phyloP scores from a whole-genome alignment of 2,888 invertebrate genomes.

The Ephialtes manifestator region DNA sequence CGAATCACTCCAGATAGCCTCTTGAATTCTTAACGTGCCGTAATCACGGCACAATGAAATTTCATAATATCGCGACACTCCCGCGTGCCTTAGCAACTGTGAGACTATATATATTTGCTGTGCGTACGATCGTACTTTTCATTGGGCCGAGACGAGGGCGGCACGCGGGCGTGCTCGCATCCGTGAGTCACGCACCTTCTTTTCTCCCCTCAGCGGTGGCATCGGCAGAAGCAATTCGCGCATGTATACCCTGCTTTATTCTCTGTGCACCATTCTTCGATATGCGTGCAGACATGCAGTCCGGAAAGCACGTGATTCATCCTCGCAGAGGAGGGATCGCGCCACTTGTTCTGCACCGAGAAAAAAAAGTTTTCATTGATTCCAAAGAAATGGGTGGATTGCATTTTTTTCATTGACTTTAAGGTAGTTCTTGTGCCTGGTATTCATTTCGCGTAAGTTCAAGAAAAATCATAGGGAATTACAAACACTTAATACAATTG shows the following conservation, averaged over 20 bases:
- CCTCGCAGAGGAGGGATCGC: conserved; percentile 24
- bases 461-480: no score
- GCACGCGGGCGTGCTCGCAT: conserved; percentile 9
- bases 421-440: no score
- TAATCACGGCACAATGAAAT: conserved; percentile 6
- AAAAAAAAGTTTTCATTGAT: no score
- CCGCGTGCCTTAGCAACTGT: conserved; percentile 24
- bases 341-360: not conserved
- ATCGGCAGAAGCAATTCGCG: conserved; percentile 38
- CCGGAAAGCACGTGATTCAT: conserved; percentile 78
- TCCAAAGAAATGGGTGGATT: no score
- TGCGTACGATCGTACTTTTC: conserved; percentile 23
- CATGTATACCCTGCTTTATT: conserved; percentile 11
- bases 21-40: not conserved
- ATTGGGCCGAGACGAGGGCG: conserved; percentile 31
- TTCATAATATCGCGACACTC: conserved; percentile 5
- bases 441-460: no score
- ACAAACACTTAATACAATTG: no score
- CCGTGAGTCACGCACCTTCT: conserved; percentile 77
- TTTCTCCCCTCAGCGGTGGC: conserved; percentile 49
- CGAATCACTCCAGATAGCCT: not conserved
- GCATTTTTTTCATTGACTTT: no score
- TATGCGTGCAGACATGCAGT: conserved; percentile 77
- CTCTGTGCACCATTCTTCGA: conserved; percentile 43
- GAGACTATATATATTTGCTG: not conserved